Percentiles rank a stretch among this genome's conserved stretches.
These are phyloP conservation scores for Ophiodon elongatus DNA, from an alignment of 2,113 vertebrate genomes.

Conservation along the genomic window DNA sequence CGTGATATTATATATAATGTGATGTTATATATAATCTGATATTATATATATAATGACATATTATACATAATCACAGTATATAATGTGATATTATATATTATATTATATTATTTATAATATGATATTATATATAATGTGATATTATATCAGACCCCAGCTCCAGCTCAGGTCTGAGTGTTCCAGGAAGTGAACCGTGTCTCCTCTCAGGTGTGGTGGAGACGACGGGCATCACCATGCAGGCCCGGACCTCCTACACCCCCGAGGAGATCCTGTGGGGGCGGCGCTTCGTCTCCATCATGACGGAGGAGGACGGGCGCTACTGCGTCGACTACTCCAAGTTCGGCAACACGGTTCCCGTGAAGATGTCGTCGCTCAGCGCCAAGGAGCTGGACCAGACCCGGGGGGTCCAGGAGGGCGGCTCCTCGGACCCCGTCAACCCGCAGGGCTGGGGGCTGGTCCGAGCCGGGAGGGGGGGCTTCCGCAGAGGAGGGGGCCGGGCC, in stretches of 20 bases:
- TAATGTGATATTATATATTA: not conserved
- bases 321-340: conserved; percentile 90
- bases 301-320: conserved; percentile 86
- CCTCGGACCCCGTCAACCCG: conserved; percentile 53
- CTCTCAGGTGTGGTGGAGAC: conserved; percentile 87
- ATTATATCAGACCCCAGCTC: no score
- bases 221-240: conserved; percentile 89
- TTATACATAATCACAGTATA: not conserved
- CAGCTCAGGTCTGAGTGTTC: no score
- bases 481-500: conserved; percentile 78
- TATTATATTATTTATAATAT: no score
- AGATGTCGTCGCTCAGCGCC: conserved; percentile 84
- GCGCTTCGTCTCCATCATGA: conserved; percentile 88
- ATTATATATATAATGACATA: no score
- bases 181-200: not conserved
- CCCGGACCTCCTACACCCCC: conserved; percentile 87
- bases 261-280: conserved; percentile 89
- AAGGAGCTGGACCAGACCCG: conserved; percentile 83
- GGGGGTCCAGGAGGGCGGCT: conserved; percentile 74
- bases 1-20: no score
- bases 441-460: conserved; percentile 85
- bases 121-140: no score
- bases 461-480: conserved; percentile 83
- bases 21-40: not conserved
- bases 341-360: conserved; percentile 85